Base-by-base conservation (phyloP, 2,113 vertebrate genomes). In the Burhinus bistriatus region DNA sequence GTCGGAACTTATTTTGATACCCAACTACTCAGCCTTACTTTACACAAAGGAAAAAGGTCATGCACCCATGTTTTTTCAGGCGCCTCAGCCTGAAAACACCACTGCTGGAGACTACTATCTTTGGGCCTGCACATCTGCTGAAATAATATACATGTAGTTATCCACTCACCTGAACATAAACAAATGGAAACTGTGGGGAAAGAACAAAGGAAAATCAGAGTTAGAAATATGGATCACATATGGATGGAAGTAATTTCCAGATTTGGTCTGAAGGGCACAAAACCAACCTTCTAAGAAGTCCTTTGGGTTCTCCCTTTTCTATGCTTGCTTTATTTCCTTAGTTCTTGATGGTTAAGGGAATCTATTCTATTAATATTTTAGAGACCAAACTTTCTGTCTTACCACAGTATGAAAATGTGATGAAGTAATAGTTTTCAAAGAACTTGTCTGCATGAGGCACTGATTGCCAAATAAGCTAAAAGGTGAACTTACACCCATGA, bases 111-210 rank as follows among this genome's bases (percentile, higher is more conserved):
- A 49, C 17, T 47, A 6, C 14, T 42, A 36, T 9, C 22, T 77
- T 68, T 54, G 36, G 65, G 76, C 49, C 26, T 62, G 32, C 16
- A 80, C 29, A 6, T 86, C 45, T 72, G 71, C 25, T 86, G 72
- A 73, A 75, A 47, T 30, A 75, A 70, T 5, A 45, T 26, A 45
- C 7, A 12, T 14, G 17, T 21, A 40, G 4, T 62, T 70, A 36
- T 51, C 32, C 20, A 94, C 95, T 91, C 73, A 96, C 94, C 94
- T 96, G 91, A 89, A 97, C 0, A 10, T 93, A 97, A 38, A 94
- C 93, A 68, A 84, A 55, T 27, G 94, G 94, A 84, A 97, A 96
- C 96, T 97, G 95, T 78, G 30, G 69, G 55, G 44, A 87, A 64
- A 95, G 42, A 97, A 51, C 26, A 94, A 59, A 87, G 44, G 17